These are phyloP conservation scores for Eclectus roratus DNA, from an alignment of 2,113 vertebrate species.

Conservation along the genomic window DNA sequence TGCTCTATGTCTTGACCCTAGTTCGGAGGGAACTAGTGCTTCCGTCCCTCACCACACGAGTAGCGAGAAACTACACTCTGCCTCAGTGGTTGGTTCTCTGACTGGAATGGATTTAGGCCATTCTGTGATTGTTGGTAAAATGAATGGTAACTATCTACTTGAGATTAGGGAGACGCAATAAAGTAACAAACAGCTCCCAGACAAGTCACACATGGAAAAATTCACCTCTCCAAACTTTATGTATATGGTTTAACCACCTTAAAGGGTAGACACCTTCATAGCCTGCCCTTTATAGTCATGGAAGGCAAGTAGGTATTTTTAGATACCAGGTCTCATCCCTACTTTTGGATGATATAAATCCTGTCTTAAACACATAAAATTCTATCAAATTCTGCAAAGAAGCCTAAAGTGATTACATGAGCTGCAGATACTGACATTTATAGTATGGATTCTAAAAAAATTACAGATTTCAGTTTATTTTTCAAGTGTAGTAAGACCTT, in stretches of 20 bases:
- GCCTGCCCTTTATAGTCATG: not conserved
- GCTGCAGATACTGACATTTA: not conserved
- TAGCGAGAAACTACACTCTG: no score
- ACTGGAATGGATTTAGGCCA: not conserved
- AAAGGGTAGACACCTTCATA: not conserved
- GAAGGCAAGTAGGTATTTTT: not conserved
- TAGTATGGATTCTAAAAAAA: not conserved
- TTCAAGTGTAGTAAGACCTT: not conserved
- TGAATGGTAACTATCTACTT: not conserved
- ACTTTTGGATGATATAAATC: not conserved
- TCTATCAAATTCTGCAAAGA: not conserved
- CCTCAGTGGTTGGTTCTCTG: not conserved
- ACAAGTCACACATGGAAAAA: not conserved
- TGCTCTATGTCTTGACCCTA: no score
- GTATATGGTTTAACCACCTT: not conserved
- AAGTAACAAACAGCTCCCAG: not conserved
- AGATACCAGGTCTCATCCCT: not conserved
- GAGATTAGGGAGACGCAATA: not conserved
- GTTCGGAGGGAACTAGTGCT: no score
- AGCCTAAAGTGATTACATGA: not conserved
- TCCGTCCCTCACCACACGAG: no score
- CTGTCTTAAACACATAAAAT: not conserved
- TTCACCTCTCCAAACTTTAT: not conserved
- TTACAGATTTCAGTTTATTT: not conserved
- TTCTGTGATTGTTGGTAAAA: not conserved